Base-by-base conservation (phyloP, 1,140 invertebrate genomes). In the Elymnias hypermnestra region DNA sequence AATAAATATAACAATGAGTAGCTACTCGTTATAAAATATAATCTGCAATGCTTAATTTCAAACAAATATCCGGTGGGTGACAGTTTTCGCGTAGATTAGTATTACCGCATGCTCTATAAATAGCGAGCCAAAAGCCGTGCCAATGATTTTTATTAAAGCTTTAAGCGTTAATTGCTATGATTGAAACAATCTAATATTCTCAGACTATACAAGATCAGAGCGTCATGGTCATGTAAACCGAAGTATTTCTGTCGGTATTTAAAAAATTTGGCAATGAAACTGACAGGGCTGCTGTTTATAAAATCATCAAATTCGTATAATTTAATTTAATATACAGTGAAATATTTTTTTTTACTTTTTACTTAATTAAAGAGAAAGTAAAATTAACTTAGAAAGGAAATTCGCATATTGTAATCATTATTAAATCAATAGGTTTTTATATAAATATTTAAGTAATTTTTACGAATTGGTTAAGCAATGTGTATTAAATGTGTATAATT, bases 201-300 rank as follows among this genome's bases (percentile, higher is more conserved):
- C 47, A 50, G 48, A 61, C 45, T 57, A 55, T 59, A 55, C 61
- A 56, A 61, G 56, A 60, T 64, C 58, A 69, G 64, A 77, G 71
- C 63, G 63, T 63, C 72, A 73, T 59, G 77, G 72, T 62, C 71
- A 64, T 63, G 72, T 71, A 68, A 67, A 76, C 58, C 54, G 48
- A 72, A 39, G 9, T 52, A 52, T 52, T 51, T 51, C 40, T 52
- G 49, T 52, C 37, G 37, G 42, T 41, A 52, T 52, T 52, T 28
- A 33, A 52, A 52, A 45, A 42, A 62, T 69, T 69, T 70, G 70
- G 64, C 70, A 70, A 66, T 66, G 64, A 55, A 63, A 57, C 49
- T 40, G 48, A 53, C 57, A 47, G 33, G 9, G 33, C 33, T 36
- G 33, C n/a, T 10, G 8, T 36, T 36, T 21, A 17, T 36, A 17